Conservation (phyloP, 2,113 vertebrate species). For the Cryptotis parvus region DNA sequence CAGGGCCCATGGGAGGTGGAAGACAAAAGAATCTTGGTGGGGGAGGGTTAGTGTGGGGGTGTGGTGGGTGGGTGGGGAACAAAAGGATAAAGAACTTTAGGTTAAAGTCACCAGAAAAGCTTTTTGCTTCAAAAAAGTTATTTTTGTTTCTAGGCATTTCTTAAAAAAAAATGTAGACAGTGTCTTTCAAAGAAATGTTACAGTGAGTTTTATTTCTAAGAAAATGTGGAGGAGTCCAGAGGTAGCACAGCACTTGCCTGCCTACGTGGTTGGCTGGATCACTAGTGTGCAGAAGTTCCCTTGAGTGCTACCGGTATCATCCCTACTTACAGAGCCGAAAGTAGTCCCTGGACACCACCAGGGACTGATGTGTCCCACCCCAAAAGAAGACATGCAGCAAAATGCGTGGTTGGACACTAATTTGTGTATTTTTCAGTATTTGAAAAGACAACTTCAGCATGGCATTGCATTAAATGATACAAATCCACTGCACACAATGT, state of each 20-base stretch:
- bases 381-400: neutral
- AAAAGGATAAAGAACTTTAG: neutral
- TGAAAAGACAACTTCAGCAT: neutral
- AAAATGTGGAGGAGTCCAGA: neutral
- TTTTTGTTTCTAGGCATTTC: neutral
- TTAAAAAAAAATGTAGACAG: neutral
- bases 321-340: too few species aligned
- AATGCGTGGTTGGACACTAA: neutral
- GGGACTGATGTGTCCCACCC: too few species aligned
- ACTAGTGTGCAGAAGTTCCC: too few species aligned
- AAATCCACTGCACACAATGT: neutral
- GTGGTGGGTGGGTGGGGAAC: too few species aligned
- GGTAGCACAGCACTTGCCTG: too few species aligned
- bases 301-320: too few species aligned
- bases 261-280: neutral
- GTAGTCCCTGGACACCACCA: too few species aligned
- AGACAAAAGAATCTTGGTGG: neutral
- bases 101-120: neutral
- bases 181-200: slow-evolving; percentile 9
- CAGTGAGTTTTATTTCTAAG: slow-evolving; percentile 15
- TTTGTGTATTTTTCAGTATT: slow-evolving; percentile 20
- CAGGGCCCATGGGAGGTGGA: neutral
- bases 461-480: neutral
- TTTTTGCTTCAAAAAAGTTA: neutral
- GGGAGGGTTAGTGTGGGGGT: too few species aligned